Conservation (phyloP, 2,888 invertebrate genomes). For the Dichetophora obliterata region DNA sequence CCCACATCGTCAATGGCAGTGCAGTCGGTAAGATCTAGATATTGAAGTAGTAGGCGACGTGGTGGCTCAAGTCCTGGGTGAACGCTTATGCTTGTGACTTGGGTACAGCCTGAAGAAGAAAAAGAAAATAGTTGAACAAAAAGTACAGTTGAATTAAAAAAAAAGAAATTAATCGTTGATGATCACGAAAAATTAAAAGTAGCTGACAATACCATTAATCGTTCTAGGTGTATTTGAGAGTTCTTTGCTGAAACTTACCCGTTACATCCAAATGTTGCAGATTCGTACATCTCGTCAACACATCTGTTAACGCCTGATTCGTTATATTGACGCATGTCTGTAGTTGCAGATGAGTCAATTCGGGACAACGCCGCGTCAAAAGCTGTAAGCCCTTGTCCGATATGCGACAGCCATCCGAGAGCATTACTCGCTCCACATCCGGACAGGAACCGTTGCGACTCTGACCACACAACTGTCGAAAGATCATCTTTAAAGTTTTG, state of each 20-base stretch:
- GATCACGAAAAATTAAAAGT: too few species aligned
- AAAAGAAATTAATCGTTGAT: too few species aligned
- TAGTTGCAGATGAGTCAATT: constrained; percentile 84
- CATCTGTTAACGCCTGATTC: constrained; percentile 82
- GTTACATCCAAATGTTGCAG: constrained; percentile 88
- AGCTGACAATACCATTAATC: too few species aligned
- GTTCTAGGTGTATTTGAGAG: too few species aligned
- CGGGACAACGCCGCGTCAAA: constrained; percentile 84
- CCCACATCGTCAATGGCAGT: constrained; percentile 86
- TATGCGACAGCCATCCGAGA: constrained; percentile 79
- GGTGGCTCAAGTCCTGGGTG: constrained; percentile 77
- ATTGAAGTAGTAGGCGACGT: constrained; percentile 82
- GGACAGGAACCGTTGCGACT: constrained; percentile 78
- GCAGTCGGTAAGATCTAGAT: constrained; percentile 92
- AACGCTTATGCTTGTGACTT: constrained; percentile 83
- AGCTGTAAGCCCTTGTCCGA: constrained; percentile 83
- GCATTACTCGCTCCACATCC: constrained; percentile 76
- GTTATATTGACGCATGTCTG: constrained; percentile 82
- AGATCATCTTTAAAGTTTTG: constrained; percentile 75
- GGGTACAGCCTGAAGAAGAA: constrained; percentile 75
- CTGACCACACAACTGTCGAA: constrained; percentile 77
- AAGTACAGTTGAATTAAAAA: background rate
- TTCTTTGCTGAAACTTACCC: constrained; percentile 71
- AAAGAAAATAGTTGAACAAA: background rate
- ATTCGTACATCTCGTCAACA: constrained; percentile 83